Evolutionary conservation across 2,113 vertebrate species (phyloP).

Genomic region (Cardinalis cardinalis): DNA sequence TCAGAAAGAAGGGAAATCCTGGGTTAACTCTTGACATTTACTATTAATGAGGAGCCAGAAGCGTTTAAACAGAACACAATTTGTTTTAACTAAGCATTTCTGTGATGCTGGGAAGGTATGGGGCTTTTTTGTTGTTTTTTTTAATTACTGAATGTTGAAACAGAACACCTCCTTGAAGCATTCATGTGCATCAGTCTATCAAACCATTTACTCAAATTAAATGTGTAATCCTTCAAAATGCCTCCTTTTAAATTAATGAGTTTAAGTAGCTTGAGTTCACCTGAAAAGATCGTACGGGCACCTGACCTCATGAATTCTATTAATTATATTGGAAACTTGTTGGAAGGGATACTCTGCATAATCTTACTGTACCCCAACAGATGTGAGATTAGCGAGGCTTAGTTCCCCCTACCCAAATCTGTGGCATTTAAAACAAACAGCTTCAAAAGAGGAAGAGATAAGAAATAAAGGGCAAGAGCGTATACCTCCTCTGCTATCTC

Average conservation of each 20-base stretch:
- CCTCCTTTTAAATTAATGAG: slow-evolving; percentile 86
- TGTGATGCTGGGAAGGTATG: background rate
- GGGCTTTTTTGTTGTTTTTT: slow-evolving; percentile 62
- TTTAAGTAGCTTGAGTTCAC: slow-evolving; percentile 84
- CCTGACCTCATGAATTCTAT: slow-evolving; percentile 77
- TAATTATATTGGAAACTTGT: slow-evolving; percentile 73
- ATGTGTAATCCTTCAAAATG: slow-evolving; percentile 86
- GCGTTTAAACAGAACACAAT: slow-evolving; percentile 26
- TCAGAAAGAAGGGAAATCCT: background rate
- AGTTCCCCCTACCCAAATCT: slow-evolving; percentile 39
- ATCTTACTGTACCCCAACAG: slow-evolving; percentile 65
- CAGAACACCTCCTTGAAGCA: slow-evolving; percentile 77
- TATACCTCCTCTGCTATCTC: background rate
- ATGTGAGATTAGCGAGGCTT: slow-evolving; percentile 60
- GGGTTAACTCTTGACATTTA: slow-evolving; percentile 9
- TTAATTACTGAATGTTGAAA: slow-evolving; percentile 80
- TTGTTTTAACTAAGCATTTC: slow-evolving; percentile 31
- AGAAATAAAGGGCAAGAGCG: slow-evolving; percentile 10
- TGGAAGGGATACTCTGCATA: slow-evolving; percentile 57
- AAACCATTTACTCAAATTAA: slow-evolving; percentile 87
- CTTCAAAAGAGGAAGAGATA: background rate
- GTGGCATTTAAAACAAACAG: background rate
- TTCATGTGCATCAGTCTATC: slow-evolving; percentile 85
- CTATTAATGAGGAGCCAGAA: background rate
- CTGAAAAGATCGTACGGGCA: slow-evolving; percentile 78